Evolutionary conservation across 2,888 invertebrate species (phyloP).

Genomic region (Eristalinus aeneus): DNA sequence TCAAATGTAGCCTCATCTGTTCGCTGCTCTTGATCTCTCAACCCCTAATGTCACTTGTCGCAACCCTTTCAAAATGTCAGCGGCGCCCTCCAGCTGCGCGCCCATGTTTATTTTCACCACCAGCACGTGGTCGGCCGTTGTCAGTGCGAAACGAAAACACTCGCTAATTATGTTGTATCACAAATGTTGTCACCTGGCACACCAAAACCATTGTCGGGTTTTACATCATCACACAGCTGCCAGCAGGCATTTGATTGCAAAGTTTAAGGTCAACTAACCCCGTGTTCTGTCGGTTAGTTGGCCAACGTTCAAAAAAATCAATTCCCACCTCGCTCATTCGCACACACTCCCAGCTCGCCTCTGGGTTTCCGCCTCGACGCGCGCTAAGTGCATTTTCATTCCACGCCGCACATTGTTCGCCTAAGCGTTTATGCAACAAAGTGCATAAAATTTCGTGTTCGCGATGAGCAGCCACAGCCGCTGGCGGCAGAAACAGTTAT

Average conservation of each 20-base stretch:
- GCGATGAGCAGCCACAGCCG: not conserved
- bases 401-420: not conserved
- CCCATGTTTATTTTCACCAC: not conserved
- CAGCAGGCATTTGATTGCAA: slow-evolving; percentile 63
- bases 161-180: not conserved
- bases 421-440: slow-evolving; percentile 1
- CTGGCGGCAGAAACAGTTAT: slow-evolving; percentile 20
- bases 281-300: slow-evolving; percentile 37
- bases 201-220: not conserved
- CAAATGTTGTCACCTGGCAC: not conserved
- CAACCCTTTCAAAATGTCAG: not conserved
- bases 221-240: not conserved
- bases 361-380: not conserved
- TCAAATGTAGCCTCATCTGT: not conserved
- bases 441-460: not conserved
- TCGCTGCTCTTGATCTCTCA: not conserved
- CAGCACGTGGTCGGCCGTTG: not conserved
- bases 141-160: not conserved
- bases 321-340: slow-evolving; percentile 7
- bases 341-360: not conserved
- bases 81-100: not conserved
- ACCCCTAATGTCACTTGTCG: not conserved
- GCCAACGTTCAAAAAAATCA: slow-evolving; percentile 58
- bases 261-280: slow-evolving; percentile 74
- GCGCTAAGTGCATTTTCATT: not conserved